Evolutionary conservation across 2,797 vertebrate species (phyloP), one percentile per base, ranked within the genome.

Genomic region (Limnodromus scolopaceus): DNA sequence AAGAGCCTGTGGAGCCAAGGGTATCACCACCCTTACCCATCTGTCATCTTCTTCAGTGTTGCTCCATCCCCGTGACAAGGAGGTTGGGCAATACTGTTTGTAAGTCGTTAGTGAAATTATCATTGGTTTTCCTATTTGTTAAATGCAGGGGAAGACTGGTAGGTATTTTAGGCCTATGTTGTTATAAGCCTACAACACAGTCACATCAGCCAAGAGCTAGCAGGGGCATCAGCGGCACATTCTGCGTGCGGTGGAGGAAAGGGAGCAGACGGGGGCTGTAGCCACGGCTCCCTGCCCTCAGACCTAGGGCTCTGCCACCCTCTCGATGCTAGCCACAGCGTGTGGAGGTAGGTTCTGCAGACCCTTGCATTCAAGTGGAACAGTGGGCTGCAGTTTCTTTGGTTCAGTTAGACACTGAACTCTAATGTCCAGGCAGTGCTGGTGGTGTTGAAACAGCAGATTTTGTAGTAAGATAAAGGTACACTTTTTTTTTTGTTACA

Each of bases 301-400:
- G 28, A 2, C 7, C 7, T 0, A 24, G 28, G 36, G n/a, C 25
- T 87, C 16, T 46, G 61, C 41, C 27, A 0, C 0, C 0, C 8
- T 10, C 6, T 8, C 2, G 1, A 43, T 0, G 0, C 34, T 20
- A 10, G 45, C 51, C 51, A 20, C 53, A 7, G 39, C 14, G 0
- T 1, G 4, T 12, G 34, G 27, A 54, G 7, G 3, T 32, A 16
- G 32, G 10, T 39, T 71, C 20, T 36, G 54, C 11, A 14, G 45
- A 4, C 4, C n/a, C 17, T 51, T 36, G 18, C 14, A 4, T 51
- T 34, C 1, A 1, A 0, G 13, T 24, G 41, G n/a, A 17, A 48
- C 32, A 30, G 16, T 0, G 12, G 15, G 13, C 36, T 74, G 48
- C 19, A 13, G 16, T 45, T 63, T 36, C 63, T 60, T 49, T 15